Conservation (phyloP, 1,140 invertebrate species). For the Brachionus calyciflorus region DNA sequence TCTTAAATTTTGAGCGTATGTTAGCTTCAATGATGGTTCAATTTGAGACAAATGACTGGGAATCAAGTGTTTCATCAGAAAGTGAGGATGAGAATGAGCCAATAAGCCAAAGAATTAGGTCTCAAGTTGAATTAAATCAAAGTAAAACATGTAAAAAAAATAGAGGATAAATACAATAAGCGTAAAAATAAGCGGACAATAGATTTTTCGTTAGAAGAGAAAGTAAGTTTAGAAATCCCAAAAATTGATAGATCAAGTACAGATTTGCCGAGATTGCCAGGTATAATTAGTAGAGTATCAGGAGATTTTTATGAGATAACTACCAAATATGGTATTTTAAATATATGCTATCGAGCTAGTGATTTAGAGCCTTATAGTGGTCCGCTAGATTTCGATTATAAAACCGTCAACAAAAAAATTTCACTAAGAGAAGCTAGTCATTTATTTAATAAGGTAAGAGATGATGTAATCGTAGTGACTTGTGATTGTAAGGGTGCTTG, state of each 20-base stretch:
- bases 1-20: no score
- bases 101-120: no score
- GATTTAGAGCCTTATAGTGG: not conserved
- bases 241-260: not conserved
- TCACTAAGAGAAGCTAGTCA: no score
- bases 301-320: not conserved
- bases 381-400: not conserved
- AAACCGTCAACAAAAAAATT: no score
- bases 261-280: not conserved
- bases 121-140: no score
- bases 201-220: not conserved
- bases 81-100: no score
- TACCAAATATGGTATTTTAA: not conserved
- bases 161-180: conserved; percentile 6
- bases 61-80: no score
- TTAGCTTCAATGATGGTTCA: no score
- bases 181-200: not conserved
- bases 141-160: not conserved
- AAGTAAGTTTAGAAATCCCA: not conserved
- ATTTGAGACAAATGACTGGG: no score
- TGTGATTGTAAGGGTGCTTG: no score
- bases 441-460: no score
- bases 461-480: no score
- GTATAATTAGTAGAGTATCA: not conserved
- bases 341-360: not conserved